Conservation (phyloP, 2,888 invertebrate genomes). For the Eupithecia centaureata region DNA sequence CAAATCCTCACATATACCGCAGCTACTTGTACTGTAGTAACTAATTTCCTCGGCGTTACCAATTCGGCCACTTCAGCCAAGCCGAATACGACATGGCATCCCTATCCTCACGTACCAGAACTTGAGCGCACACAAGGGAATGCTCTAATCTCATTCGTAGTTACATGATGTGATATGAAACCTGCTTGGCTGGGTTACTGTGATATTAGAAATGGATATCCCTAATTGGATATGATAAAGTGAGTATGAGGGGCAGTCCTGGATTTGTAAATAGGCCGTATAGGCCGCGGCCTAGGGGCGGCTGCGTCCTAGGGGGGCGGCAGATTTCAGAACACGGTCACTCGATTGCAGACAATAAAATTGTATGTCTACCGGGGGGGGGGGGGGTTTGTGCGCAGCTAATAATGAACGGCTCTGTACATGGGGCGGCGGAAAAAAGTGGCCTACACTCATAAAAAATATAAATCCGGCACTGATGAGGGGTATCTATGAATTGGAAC, state of each 20-base stretch:
- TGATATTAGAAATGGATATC: conserved; percentile 11
- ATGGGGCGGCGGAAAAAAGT: no score
- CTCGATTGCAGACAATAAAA: no score
- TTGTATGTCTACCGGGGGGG: no score
- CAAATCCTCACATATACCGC: not conserved
- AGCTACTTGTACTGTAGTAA: not conserved
- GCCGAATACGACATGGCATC: not conserved
- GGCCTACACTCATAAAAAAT: no score
- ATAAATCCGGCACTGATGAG: no score
- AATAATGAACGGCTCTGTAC: no score
- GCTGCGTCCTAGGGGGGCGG: no score
- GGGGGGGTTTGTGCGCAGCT: no score
- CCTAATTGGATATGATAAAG: conserved; percentile 14
- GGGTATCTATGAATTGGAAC: not conserved
- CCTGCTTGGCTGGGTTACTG: conserved; percentile 19
- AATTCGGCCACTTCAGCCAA: not conserved
- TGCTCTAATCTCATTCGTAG: conserved; percentile 23
- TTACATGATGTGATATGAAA: conserved; percentile 24
- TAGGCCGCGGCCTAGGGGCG: no score
- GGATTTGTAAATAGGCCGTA: no score
- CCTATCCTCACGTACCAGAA: not conserved
- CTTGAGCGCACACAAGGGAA: conserved; percentile 16
- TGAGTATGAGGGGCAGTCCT: no score
- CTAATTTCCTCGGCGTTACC: not conserved
- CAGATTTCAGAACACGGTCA: no score